phyloP scores from a whole-genome alignment of 2,797 vertebrate genomes.

The Gila robusta region DNA sequence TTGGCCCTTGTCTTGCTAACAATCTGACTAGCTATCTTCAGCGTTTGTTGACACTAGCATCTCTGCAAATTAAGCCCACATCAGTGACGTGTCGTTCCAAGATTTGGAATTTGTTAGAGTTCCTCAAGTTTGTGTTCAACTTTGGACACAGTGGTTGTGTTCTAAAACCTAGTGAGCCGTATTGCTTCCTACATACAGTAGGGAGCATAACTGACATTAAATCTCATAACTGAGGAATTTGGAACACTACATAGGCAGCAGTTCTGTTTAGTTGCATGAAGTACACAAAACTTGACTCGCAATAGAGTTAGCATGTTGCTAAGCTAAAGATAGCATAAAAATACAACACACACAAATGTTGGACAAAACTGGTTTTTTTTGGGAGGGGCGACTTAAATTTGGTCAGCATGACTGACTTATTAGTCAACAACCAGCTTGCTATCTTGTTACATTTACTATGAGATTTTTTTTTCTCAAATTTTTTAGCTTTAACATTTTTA shows the following conservation, averaged over 20 bases:
- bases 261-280: background rate
- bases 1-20: constrained; percentile 46
- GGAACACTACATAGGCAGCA: background rate
- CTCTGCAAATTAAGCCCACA: constrained; percentile 8
- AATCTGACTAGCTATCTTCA: constrained; percentile 47
- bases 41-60: constrained; percentile 34
- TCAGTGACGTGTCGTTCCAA: background rate
- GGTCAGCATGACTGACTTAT: background rate
- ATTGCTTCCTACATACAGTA: background rate
- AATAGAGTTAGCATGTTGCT: background rate
- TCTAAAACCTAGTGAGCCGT: background rate
- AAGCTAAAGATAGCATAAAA: background rate
- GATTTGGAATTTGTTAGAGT: background rate
- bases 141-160: constrained; percentile 5
- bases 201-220: background rate
- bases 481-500: background rate
- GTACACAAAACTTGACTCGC: background rate
- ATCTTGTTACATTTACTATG: background rate
- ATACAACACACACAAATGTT: too few species aligned
- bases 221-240: background rate
- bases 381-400: too few species aligned
- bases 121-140: background rate
- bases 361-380: too few species aligned
- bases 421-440: background rate
- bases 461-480: background rate